Evolutionary conservation across 37 sponge, comb jelly and placozoan species (phyloP), one percentile per base, ranked within the genome.

Genomic region (Hormiphora californensis): DNA sequence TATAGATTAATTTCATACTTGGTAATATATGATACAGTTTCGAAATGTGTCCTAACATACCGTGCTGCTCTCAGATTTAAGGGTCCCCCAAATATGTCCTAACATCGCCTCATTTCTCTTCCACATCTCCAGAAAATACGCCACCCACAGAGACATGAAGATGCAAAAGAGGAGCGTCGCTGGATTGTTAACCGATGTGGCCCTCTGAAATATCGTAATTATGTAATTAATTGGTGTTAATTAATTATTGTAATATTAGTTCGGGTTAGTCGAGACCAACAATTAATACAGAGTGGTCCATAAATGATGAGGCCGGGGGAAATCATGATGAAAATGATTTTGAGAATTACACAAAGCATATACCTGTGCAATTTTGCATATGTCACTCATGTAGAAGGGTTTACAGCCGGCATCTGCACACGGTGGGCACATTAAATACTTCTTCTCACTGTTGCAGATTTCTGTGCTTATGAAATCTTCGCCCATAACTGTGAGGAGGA

Each of bases 71-170:
- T 57, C 30, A 19, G 61, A 28, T 30, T 57, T 57, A 30, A 57
- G 61, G 27, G 61, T 57, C 27, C 61, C 61, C 61, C 61, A 57
- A 57, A 57, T 57, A 30, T 57, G 61, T 4, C 61, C 61, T 30
- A 57, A 12, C 61, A 57, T 57, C 15, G 61, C 61, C 61, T 57
- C 61, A 23, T 57, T 57, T 15, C 61, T 5, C 22, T 57, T 57
- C 61, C 61, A 57, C 61, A 57, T 57, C 21, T 57, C 61, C 27
- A 57, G 61, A 57, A 57, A 57, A 30, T 57, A 57, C 21, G 61
- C 61, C 61, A 57, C 61, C 61, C 61, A 57, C 7, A 57, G n/a
- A 4, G 61, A 57, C 61, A 57, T 57, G 61, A 57, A 57, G 61
- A 57, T 57, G 22, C 61, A 57, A 30, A 57, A 57, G 61, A 57